phyloP scores from a whole-genome alignment of 2,113 vertebrate genomes.

The Chaenocephalus aceratus region DNA sequence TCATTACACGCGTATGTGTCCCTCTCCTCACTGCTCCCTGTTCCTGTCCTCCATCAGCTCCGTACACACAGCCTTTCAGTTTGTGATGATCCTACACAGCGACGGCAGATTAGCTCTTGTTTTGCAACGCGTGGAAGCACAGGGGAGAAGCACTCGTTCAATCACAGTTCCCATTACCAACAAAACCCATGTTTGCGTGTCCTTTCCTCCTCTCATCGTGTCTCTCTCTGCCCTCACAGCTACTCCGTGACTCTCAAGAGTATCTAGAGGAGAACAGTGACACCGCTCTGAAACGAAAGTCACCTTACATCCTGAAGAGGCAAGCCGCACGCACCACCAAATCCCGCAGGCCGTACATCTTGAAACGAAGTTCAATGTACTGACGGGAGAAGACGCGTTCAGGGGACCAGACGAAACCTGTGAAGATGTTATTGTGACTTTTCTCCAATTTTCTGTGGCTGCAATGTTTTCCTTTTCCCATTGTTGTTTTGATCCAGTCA shows the following conservation, averaged over 20 bases:
- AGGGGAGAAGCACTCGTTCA: slow-evolving; percentile 17
- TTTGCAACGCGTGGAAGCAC: slow-evolving; percentile 36
- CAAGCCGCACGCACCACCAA: slow-evolving; percentile 88
- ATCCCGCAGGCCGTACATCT: slow-evolving; percentile 95
- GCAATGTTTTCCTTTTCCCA: slow-evolving; percentile 27
- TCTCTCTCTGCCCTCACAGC: slow-evolving; percentile 72
- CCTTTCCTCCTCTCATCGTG: neutral
- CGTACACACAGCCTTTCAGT: neutral
- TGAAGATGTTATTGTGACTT: slow-evolving; percentile 83
- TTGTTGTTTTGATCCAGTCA: slow-evolving; percentile 25
- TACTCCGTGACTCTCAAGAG: slow-evolving; percentile 85
- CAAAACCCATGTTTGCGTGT: slow-evolving; percentile 32
- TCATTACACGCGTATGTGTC: slow-evolving; percentile 24
- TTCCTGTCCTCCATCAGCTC: slow-evolving; percentile 20
- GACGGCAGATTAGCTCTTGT: slow-evolving; percentile 46
- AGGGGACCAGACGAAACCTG: slow-evolving; percentile 66
- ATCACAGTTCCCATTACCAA: slow-evolving; percentile 24
- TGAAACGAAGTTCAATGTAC: slow-evolving; percentile 92
- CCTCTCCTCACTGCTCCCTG: neutral
- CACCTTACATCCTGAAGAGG: slow-evolving; percentile 96
- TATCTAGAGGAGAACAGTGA: slow-evolving; percentile 86
- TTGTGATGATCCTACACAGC: slow-evolving; percentile 1
- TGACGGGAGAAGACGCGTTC: slow-evolving; percentile 77
- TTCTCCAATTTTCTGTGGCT: slow-evolving; percentile 47
- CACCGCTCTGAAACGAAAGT: slow-evolving; percentile 92